phyloP scores from a whole-genome alignment of 2,888 invertebrate genomes.

The Ferdinandea cuprea region DNA sequence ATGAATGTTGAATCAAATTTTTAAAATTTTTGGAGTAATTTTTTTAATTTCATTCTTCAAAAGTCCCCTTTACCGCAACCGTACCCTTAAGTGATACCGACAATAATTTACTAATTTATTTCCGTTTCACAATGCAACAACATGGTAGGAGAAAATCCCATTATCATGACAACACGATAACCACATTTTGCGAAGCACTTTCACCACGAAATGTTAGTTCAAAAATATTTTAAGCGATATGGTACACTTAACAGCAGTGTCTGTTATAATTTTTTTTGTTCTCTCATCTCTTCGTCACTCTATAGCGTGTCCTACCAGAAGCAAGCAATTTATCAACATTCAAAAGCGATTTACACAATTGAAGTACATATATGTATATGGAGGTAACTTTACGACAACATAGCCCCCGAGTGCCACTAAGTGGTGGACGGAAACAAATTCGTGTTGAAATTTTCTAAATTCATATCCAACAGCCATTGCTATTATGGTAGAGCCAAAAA shows the following conservation, averaged over 20 bases:
- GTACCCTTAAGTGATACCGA: too few relatives aligned
- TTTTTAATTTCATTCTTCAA: too few relatives aligned
- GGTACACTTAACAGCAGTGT: conserved; percentile 7
- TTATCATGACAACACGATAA: background rate
- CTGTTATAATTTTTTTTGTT: conserved; percentile 26
- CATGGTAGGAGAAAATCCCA: conserved; percentile 3
- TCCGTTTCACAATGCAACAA: background rate
- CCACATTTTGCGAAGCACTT: conserved; percentile 8
- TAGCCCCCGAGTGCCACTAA: conserved; percentile 56
- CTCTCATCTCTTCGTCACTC: conserved; percentile 22
- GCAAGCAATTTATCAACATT: conserved; percentile 69
- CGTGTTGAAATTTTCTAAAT: conserved; percentile 67
- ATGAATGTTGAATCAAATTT: too few relatives aligned
- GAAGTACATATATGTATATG: conserved; percentile 38
- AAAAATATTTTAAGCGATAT: conserved; percentile 7
- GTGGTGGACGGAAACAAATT: conserved; percentile 59
- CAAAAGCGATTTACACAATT: conserved; percentile 65
- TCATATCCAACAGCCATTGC: conserved; percentile 54
- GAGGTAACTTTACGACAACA: background rate
- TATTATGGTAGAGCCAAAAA: conserved; percentile 54
- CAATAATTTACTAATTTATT: background rate
- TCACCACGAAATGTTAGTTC: conserved; percentile 1
- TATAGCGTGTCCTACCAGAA: conserved; percentile 8
- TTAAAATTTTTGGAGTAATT: too few relatives aligned
- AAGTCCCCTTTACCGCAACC: too few relatives aligned